Evolutionary conservation across 2,113 vertebrate species (phyloP), one percentile per base, ranked within the genome.

Genomic region (Prunella fulvescens): DNA sequence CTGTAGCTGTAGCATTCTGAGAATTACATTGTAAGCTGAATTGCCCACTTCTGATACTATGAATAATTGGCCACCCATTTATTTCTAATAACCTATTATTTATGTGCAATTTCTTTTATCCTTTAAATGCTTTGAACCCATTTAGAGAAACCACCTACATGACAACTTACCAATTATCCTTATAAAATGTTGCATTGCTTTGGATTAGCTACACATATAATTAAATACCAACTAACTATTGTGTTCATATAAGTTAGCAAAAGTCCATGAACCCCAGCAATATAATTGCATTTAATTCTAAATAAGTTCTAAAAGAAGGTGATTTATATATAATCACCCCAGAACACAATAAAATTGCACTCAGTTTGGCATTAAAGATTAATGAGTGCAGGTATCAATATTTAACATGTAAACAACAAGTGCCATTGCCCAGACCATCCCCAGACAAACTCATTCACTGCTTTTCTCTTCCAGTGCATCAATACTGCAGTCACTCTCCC

Each of bases 71-170:
- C 2, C 56, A 81, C 4, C 69, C 62, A 78, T 88, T 96, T 92
- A 93, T 78, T 96, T 67, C 71, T 90, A 93, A 96, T 90, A 96
- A 67, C 90, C 69, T 92, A 73, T 93, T 93, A 96, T 92, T 96
- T 90, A 92, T 79, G 72, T 84, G 65, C 44, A 56, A 71, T 93
- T 94, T 93, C 72, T 90, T 96, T 94, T 88, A 77, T 94, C 76
- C 72, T 83, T 81, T 93, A 92, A 96, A 81, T 71, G 40, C 47
- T 88, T 23, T 40, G 31, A 86, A 95, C 44, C 56, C 86, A 73
- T 88, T 96, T 88, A 95, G 60, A 94, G 69, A 92, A 93, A 86
- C 44, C 48, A 90, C 86, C 64, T 84, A 88, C 79, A 57, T 42
- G 56, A 93, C 80, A 86, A 61, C 53, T 81, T 93, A 93, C 56